A percentile compares a stretch with the other conserved stretches of the same genome.
phyloP scores from a whole-genome alignment of 2,113 vertebrate genomes.

The Paratilapia polleni region DNA sequence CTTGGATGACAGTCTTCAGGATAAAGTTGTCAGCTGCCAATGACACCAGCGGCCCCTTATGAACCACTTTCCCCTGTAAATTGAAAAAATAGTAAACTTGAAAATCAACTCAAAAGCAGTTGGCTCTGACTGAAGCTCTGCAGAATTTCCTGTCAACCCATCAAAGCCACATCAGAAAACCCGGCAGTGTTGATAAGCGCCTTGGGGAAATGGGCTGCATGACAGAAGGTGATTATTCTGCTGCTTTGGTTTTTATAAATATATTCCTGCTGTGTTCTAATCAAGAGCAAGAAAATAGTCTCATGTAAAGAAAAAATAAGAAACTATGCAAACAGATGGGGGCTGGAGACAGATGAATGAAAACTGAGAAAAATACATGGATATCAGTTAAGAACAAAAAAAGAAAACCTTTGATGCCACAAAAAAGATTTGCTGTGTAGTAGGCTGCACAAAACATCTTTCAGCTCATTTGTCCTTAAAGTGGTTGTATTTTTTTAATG shows the following conservation, averaged over 20 bases:
- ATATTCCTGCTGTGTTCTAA: background rate
- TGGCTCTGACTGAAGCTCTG: background rate
- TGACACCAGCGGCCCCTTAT: conserved; percentile 73
- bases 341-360: background rate
- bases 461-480: background rate
- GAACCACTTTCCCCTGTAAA: conserved; percentile 73
- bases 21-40: conserved; percentile 37
- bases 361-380: background rate
- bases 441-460: background rate
- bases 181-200: conserved; percentile 28
- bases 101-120: background rate
- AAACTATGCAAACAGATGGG: conserved; percentile 8
- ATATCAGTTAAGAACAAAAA: background rate
- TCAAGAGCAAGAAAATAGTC: background rate
- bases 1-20: conserved; percentile 77
- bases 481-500: too few species aligned
- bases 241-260: conserved; percentile 31
- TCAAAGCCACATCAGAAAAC: conserved; percentile 34
- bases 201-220: conserved; percentile 25
- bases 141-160: conserved; percentile 3
- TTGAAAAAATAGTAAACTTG: background rate
- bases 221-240: conserved; percentile 42
- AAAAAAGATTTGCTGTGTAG: background rate
- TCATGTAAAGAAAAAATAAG: background rate
- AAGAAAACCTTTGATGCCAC: background rate